Percentiles rank a stretch among this genome's conserved stretches.
Evolutionary conservation across 2,888 invertebrate species (phyloP).

Genomic region (Caenorhabditis zanzibari): DNA sequence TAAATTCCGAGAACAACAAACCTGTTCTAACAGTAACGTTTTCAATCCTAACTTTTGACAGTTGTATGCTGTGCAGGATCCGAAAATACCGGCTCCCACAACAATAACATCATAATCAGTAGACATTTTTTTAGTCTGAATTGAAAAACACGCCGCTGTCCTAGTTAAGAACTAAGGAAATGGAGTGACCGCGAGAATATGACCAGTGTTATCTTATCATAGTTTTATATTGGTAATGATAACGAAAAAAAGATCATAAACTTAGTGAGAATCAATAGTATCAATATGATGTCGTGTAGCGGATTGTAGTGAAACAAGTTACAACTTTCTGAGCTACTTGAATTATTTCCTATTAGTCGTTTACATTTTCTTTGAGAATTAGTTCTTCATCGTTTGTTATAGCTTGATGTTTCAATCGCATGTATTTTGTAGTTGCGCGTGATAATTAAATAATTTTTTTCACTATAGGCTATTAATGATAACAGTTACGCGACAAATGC

Average conservation of each 20-base stretch:
- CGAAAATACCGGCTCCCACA: conserved; percentile 81
- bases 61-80: conserved; percentile 79
- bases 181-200: conserved; percentile 10
- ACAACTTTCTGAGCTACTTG: too few species aligned
- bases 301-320: too few species aligned
- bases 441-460: background rate
- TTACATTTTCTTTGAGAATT: too few species aligned
- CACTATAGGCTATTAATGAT: background rate
- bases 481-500: too few species aligned
- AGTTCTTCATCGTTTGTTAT: too few species aligned
- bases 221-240: conserved; percentile 7
- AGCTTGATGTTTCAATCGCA: too few species aligned
- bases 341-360: too few species aligned
- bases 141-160: background rate
- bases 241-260: conserved; percentile 2
- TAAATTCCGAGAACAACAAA: conserved; percentile 27
- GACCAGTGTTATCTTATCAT: conserved; percentile 19
- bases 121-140: conserved; percentile 18
- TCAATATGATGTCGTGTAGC: too few species aligned
- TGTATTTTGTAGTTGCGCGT: too few species aligned
- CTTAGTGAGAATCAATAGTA: conserved; percentile 3
- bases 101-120: conserved; percentile 76
- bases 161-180: background rate
- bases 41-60: conserved; percentile 78
- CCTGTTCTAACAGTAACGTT: conserved; percentile 81